Evolutionary conservation across 2,888 invertebrate genomes (phyloP), one percentile per base, ranked within the genome.

Genomic region (Drosophila kuntzei): DNA sequence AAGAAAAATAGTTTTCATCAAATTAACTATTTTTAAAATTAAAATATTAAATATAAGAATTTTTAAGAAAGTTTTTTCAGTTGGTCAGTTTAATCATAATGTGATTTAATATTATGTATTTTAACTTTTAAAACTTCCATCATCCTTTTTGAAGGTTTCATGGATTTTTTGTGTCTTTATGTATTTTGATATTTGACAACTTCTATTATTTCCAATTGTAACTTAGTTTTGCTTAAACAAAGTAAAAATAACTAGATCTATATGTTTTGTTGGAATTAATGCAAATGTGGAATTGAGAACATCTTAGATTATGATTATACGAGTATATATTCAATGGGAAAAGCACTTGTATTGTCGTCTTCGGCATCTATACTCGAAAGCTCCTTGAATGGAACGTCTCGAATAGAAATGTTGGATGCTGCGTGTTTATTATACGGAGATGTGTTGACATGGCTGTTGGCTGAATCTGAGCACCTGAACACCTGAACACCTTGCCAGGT

Each of bases 381-480:
- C 41, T 32, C 1, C 14, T 43, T 9, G 11, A 29, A 22, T 11
- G n/a, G 8, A 58, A 53, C 37, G 55, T 49, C 43, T 55, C 12
- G 49, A 61, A 86, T 86, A 62, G 79, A 81, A 62, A 71, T 84
- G 87, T 81, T 78, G 44, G 41, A 63, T 32, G 64, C 39, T 37
- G 79, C 69, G 55, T 80, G 71, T 71, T 80, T 65, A 81, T 87
- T 81, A 66, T 29, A 44, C 44, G 36, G 62, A 29, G 58, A 44
- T 43, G 46, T 71, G 59, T 63, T 60, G 50, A 61, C 49, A 57
- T 47, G 25, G 20, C 25, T 34, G 36, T 22, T 50, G 32, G 20
- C 50, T 44, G 34, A 43, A 44, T 32, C 34, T 46, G 32, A 18
- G 47, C 25, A 36, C 20, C n/a, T n/a, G 8, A 27, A 27, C 27